phyloP scores from a whole-genome alignment of 2,113 vertebrate genomes.

The Ageneiosus marmoratus region DNA sequence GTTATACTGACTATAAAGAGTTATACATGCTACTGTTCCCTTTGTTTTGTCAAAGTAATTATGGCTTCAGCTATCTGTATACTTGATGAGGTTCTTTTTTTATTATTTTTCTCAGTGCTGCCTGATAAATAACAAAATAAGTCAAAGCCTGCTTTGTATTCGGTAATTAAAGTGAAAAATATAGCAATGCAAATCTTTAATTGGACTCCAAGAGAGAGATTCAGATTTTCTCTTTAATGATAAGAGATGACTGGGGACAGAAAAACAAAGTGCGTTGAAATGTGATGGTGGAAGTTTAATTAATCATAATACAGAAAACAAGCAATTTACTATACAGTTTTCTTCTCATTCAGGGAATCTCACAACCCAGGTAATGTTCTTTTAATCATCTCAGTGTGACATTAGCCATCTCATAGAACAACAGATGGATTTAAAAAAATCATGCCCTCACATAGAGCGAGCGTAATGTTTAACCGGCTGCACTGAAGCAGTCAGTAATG shows the following conservation, averaged over 20 bases:
- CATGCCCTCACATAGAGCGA: constrained; percentile 55
- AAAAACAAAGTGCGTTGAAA: constrained; percentile 98
- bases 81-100: constrained; percentile 92
- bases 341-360: constrained; percentile 92
- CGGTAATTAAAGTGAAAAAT: constrained; percentile 99
- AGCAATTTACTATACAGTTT: constrained; percentile 88
- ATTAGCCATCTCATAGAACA: constrained; percentile 70
- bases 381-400: constrained; percentile 96
- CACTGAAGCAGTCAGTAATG: constrained; percentile 59
- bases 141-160: constrained; percentile 92
- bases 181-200: constrained; percentile 99
- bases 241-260: constrained; percentile 98
- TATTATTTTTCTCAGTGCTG: constrained; percentile 75
- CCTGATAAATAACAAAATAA: constrained; percentile 99
- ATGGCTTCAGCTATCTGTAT: constrained; percentile 92
- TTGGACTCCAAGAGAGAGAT: constrained; percentile 99
- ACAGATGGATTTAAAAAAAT: constrained; percentile 58
- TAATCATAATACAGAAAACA: constrained; percentile 97
- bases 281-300: constrained; percentile 92
- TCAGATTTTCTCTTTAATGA: constrained; percentile 99
- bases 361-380: constrained; percentile 95
- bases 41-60: constrained; percentile 86
- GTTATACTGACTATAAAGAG: constrained; percentile 89
- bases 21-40: constrained; percentile 85
- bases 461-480: constrained; percentile 63